A percentile compares a stretch with the other conserved stretches of the same genome.
These are phyloP conservation scores for Dasyurus viverrinus DNA, from an alignment of 2,113 vertebrate genomes.

Conservation along the genomic window DNA sequence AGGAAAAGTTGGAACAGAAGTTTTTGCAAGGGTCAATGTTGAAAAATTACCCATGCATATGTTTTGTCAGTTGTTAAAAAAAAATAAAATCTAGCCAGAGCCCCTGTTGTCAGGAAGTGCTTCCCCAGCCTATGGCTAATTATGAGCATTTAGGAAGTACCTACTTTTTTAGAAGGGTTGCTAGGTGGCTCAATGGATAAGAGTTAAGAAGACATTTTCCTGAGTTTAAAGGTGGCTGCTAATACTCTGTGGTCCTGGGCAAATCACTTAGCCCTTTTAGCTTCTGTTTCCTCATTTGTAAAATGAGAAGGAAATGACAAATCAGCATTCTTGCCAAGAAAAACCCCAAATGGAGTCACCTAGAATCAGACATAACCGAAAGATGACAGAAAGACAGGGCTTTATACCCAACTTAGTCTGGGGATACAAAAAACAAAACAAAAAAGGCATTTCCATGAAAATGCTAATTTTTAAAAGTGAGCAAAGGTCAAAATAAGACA, in stretches of 20 bases:
- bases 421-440: neutral
- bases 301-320: neutral
- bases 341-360: neutral
- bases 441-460: neutral
- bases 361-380: neutral
- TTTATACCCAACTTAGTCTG: neutral
- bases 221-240: no score
- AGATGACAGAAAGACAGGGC: neutral
- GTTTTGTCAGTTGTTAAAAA: no score
- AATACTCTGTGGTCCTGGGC: no score
- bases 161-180: neutral
- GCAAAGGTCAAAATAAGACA: neutral
- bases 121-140: neutral
- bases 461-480: neutral
- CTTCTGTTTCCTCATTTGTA: neutral
- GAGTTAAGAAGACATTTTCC: no score
- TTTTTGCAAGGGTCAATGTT: no score
- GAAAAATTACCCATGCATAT: no score
- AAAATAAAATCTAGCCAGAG: neutral
- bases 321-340: neutral
- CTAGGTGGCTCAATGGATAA: no score
- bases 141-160: neutral
- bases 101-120: neutral
- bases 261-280: neutral
- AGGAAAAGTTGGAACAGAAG: no score